phyloP scores from a whole-genome alignment of 2,113 vertebrate genomes.

The Cottus gobio region DNA sequence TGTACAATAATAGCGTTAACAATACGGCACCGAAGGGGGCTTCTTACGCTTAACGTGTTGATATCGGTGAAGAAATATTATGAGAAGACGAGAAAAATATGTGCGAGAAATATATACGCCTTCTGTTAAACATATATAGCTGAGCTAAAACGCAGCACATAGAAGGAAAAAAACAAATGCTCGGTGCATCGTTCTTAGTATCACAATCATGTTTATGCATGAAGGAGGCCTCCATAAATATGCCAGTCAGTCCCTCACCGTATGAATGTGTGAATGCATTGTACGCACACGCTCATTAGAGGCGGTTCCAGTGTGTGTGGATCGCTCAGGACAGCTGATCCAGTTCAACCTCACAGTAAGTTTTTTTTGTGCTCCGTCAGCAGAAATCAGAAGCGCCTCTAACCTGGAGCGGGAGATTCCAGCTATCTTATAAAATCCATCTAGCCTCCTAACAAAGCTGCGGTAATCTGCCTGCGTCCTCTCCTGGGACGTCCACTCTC shows the following conservation, averaged over 20 bases:
- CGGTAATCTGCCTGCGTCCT: background rate
- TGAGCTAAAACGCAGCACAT: background rate
- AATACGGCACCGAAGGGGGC: background rate
- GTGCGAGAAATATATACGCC: background rate
- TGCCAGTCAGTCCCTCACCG: background rate
- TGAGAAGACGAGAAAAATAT: background rate
- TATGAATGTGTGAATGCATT: background rate
- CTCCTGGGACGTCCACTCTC: background rate
- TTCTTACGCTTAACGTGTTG: background rate
- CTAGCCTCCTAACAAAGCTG: background rate
- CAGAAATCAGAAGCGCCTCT: background rate
- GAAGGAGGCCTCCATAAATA: background rate
- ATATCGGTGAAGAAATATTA: background rate
- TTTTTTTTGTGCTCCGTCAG: background rate
- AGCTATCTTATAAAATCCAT: background rate
- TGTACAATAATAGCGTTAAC: background rate
- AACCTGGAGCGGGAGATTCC: background rate
- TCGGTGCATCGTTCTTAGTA: background rate
- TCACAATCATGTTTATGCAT: slow-evolving; percentile 1
- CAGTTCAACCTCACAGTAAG: background rate
- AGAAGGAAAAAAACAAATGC: background rate
- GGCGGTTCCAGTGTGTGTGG: background rate
- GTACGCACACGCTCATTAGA: background rate
- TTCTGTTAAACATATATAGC: background rate
- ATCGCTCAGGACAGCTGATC: background rate